Evolutionary conservation across 2,888 invertebrate species (phyloP).

Genomic region (Poecilobothrus nobilitatus): DNA sequence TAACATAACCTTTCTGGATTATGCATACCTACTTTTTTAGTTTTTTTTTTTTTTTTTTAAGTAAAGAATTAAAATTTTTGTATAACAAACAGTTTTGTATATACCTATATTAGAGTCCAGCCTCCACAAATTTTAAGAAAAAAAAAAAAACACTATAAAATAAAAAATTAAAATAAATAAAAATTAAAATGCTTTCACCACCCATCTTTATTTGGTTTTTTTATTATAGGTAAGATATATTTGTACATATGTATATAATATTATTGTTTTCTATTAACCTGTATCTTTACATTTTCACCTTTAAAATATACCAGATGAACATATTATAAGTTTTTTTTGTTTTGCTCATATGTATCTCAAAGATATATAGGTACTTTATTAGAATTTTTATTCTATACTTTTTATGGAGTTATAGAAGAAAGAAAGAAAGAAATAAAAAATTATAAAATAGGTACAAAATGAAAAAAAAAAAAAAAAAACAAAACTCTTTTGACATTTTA

Average conservation of each 20-base stretch:
- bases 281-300: neutral
- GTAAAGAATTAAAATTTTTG: too few relatives aligned
- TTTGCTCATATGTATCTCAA: neutral
- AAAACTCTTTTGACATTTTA: too few relatives aligned
- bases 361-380: neutral
- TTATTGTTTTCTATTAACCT: neutral
- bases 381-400: neutral
- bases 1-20: too few relatives aligned
- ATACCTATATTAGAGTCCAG: neutral
- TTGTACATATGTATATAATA: too few relatives aligned
- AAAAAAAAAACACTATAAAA: too few relatives aligned
- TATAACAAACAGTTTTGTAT: neutral
- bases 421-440: neutral
- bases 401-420: neutral
- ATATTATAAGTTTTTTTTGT: neutral
- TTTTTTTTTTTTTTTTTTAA: too few relatives aligned
- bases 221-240: neutral
- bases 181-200: constrained; percentile 3
- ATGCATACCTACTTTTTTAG: too few relatives aligned
- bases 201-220: neutral
- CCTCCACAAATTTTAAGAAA: neutral
- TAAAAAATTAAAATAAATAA: neutral
- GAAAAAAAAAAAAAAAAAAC: too few relatives aligned
- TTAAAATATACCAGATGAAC: neutral
- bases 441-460: too few relatives aligned